A percentile compares a stretch with the other conserved stretches of the same genome.
Evolutionary conservation across 2,797 vertebrate genomes (phyloP).

Genomic region (Darevskia nairensis): DNA sequence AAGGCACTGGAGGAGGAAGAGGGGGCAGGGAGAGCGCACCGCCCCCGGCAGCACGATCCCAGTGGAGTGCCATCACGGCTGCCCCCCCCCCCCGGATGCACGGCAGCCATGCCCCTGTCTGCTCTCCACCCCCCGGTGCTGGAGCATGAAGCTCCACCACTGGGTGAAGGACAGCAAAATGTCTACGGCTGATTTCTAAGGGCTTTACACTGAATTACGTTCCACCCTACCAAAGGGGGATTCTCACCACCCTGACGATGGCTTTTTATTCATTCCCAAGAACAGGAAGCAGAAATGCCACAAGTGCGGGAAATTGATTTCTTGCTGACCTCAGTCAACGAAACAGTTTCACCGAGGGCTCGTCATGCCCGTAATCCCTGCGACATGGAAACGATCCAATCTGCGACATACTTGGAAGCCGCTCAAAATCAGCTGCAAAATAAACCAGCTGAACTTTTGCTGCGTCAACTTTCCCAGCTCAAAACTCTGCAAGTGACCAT

Average conservation of each 20-base stretch:
- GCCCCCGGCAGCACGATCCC: too few relatives aligned
- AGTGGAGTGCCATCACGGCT: too few relatives aligned
- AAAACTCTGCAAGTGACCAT: background rate
- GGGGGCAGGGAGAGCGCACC: too few relatives aligned
- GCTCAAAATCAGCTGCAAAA: background rate
- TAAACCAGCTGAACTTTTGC: rapidly evolving
- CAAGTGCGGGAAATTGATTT: background rate
- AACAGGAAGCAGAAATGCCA: background rate
- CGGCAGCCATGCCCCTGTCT: too few relatives aligned
- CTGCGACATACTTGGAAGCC: background rate
- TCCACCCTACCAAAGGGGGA: background rate
- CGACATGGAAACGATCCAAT: rapidly evolving
- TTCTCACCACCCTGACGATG: rapidly evolving
- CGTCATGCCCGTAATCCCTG: background rate
- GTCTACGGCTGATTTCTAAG: too few relatives aligned
- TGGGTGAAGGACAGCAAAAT: too few relatives aligned
- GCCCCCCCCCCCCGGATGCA: too few relatives aligned
- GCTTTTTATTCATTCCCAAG: background rate
- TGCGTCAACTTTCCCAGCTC: background rate
- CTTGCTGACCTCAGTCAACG: background rate
- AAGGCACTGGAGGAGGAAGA: too few relatives aligned
- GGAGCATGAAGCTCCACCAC: too few relatives aligned
- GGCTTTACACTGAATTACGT: background rate
- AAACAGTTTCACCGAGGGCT: background rate
- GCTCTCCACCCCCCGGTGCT: too few relatives aligned